Evolutionary conservation across 2,797 vertebrate genomes (phyloP), one percentile per base, ranked within the genome.

Genomic region (Malurus leucopterus): DNA sequence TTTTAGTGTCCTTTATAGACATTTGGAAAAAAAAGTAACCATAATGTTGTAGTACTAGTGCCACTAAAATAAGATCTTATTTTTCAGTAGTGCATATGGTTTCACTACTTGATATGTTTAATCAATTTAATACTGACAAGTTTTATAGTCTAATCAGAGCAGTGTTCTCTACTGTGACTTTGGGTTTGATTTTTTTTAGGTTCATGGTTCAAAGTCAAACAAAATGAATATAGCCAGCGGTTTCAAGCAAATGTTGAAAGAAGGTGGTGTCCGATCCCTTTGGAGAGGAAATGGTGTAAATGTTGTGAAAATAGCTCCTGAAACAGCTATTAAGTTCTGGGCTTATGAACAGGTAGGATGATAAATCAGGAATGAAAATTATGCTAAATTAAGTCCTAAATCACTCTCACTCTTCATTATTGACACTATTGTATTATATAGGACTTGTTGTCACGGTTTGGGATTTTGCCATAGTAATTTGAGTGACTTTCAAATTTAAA

Each of bases 321-420:
- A 99, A 97, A 99, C 98, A 3, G 98, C 99, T 79, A 98, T 99
- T 94, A 99, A 99, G 83, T 99, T 99, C 92, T 99, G 97, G 98
- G 98, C 98, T 10, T 99, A 99, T 88, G 99, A 99, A 89, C 98
- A 99, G 98, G 99, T 99, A 97, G 84, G 94, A 51, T 91, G 23
- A 85, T 82, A 76, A 72, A 73, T 67, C 13, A 32, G 13, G 26
- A 90, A 79, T 70, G 7, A 87, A 89, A 76, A 47, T 50, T 44
- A 70, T 32, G 26, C 20, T 46, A 23, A 59, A 64, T 68, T 18
- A 78, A 91, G 36, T 32, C 14, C 4, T 64, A 0, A n/a, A 24
- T 68, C 15, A 8, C 46, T 62, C n/a, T 54, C 36, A 51, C 32
- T 19, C 64, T 55, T 90, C 14, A 3, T 87, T 73, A 32, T 65